Conservation (phyloP, 2,113 vertebrate species). For the Apaloderma vittatum region DNA sequence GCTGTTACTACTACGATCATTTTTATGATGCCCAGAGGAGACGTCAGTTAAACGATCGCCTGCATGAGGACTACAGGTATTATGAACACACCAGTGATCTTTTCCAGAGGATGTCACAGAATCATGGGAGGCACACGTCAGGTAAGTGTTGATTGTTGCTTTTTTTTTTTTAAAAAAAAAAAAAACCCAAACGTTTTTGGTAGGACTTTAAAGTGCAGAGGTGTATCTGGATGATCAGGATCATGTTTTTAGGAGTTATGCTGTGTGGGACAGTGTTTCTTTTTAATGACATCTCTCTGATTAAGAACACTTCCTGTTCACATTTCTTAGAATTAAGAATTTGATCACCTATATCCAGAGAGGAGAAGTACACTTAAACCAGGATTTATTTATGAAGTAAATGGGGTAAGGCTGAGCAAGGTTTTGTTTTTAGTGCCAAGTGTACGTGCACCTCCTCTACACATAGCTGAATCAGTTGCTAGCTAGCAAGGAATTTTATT, state of each 20-base stretch:
- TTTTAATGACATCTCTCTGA: accelerated
- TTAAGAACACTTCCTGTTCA: too few relatives aligned
- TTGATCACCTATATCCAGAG: accelerated
- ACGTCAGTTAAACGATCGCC: constrained; percentile 83
- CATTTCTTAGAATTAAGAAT: too few relatives aligned
- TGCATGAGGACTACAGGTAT: constrained; percentile 92
- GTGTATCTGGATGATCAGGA: accelerated
- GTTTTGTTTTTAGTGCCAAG: neutral
- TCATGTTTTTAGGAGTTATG: accelerated
- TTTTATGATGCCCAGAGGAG: constrained; percentile 88
- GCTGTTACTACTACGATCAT: constrained; percentile 88
- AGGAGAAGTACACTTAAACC: neutral
- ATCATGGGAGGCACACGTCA: constrained; percentile 87
- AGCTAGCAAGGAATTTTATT: neutral
- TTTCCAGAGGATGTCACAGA: constrained; percentile 90
- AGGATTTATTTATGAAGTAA: neutral
- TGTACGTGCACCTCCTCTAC: neutral
- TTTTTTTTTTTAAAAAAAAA: neutral
- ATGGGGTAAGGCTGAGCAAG: too few relatives aligned
- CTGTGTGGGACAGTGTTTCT: neutral
- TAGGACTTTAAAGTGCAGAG: accelerated
- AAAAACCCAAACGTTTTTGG: accelerated
- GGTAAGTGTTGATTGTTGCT: constrained; percentile 66
- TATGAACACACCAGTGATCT: constrained; percentile 90
- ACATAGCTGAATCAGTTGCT: neutral